These are phyloP conservation scores for Tholera decimalis DNA, from an alignment of 2,888 invertebrate species.

Conservation along the genomic window DNA sequence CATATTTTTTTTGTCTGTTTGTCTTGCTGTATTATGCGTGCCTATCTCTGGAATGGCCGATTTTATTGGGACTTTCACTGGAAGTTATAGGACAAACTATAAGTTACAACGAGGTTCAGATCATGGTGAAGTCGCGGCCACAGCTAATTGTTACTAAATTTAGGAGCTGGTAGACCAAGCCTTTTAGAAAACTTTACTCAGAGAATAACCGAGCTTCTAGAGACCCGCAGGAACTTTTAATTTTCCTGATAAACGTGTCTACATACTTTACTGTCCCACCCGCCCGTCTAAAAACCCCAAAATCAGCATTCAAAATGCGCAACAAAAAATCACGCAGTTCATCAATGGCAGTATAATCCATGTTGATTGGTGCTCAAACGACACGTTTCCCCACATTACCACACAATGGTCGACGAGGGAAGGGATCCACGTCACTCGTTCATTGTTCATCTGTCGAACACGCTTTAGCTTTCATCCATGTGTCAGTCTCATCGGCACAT, in stretches of 20 bases:
- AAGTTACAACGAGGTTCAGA: too few relatives aligned
- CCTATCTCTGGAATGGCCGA: too few relatives aligned
- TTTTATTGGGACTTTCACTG: too few relatives aligned
- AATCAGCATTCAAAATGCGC: constrained; percentile 13
- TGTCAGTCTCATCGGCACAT: constrained; percentile 3
- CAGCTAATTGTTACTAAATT: too few relatives aligned
- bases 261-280: neutral
- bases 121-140: too few relatives aligned
- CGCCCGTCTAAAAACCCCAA: neutral
- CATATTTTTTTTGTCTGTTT: too few relatives aligned
- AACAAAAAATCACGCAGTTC: constrained; percentile 22
- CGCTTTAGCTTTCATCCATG: constrained; percentile 52
- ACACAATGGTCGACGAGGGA: constrained; percentile 67
- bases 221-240: too few relatives aligned
- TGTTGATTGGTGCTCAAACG: constrained; percentile 45
- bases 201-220: too few relatives aligned
- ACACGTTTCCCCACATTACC: constrained; percentile 67
- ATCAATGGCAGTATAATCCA: constrained; percentile 40
- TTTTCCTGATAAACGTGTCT: neutral
- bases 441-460: constrained; percentile 64
- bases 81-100: too few relatives aligned
- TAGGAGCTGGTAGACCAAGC: too few relatives aligned
- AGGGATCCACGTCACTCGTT: constrained; percentile 47
- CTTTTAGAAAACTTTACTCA: too few relatives aligned
- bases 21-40: too few relatives aligned